A percentile compares a stretch with the other conserved stretches of the same genome.
These are phyloP conservation scores for Sorex fumeus DNA, from an alignment of 2,113 vertebrate genomes.

Conservation along the genomic window DNA sequence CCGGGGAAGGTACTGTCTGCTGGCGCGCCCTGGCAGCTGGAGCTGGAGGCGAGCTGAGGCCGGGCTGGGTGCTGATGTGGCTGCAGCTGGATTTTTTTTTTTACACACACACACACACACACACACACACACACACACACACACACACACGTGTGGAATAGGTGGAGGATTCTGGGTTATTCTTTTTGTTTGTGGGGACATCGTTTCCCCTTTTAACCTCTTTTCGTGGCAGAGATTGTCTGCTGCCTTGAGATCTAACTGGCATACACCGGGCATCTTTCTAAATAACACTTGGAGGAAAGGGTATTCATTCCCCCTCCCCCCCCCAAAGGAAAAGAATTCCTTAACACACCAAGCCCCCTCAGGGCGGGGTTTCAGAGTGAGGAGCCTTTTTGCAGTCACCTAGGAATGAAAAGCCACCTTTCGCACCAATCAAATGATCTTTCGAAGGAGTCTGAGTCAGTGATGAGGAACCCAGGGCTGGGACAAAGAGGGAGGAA, in stretches of 20 bases:
- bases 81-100: conserved; percentile 59
- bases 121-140: no score
- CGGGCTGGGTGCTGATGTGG: conserved; percentile 29
- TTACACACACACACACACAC: conserved; percentile 42
- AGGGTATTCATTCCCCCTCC: background rate
- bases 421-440: background rate
- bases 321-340: background rate
- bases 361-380: background rate
- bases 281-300: background rate
- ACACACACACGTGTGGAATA: conserved; percentile 67
- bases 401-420: conserved; percentile 37
- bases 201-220: conserved; percentile 43
- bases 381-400: background rate
- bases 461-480: background rate
- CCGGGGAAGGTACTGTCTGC: conserved; percentile 50
- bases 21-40: background rate
- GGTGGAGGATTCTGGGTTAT: conserved; percentile 64
- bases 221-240: conserved; percentile 35
- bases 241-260: background rate
- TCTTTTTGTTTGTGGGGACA: conserved; percentile 76
- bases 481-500: conserved; percentile 65
- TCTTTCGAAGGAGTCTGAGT: background rate
- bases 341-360: conserved; percentile 27
- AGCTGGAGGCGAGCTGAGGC: conserved; percentile 25
- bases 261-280: background rate